Evolutionary conservation across 1,140 invertebrate species (phyloP), one percentile per base, ranked within the genome.

Genomic region (Diploscapter pachys): DNA sequence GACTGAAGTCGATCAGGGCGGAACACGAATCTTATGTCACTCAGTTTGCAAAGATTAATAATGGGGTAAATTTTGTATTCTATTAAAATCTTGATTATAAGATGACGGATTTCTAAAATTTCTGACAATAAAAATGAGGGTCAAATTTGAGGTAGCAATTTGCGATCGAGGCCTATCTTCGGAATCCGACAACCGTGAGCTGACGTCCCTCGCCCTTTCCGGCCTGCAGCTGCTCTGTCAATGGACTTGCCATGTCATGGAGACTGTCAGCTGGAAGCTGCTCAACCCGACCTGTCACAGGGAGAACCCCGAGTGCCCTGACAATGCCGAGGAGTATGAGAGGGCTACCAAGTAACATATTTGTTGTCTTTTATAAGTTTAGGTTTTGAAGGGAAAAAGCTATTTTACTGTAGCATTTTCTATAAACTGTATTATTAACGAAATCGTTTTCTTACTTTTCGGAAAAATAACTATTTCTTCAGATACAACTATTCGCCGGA

Each of bases 21-120:
- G 94, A 98, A 86, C 96, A 99, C 88, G 93, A 96, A 69, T 93
- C 93, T 84, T 99, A 96, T 85, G 98, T 98, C 64, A 95, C 93
- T 68, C 95, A 99, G 87, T 89, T 99, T 75, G 93, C 95, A 2
- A 89, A 94, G 81, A 96, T 96, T 86, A 94, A 92, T 78, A 97
- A 96, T 85, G 93, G 96, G 89, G 92, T 92, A 81, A 82, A 78
- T 76, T 5, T 51, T 72, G 52, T n/a, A 73, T 61, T 2, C 61
- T 51, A 73, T 31, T 31, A 31, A 31, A 31, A 31, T 31, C 31
- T 31, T 31, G 31, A 31, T 31, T 31, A 31, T 31, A 31, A 31
- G 31, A 31, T 31, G 31, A 31, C 51, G 55, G 54, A 59, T 78
- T 56, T 73, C 65, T 62, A 54, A 66, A 87, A 85, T 86, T 78